Evolutionary conservation across 2,888 invertebrate species (phyloP).

Genomic region (Idaea aversata): DNA sequence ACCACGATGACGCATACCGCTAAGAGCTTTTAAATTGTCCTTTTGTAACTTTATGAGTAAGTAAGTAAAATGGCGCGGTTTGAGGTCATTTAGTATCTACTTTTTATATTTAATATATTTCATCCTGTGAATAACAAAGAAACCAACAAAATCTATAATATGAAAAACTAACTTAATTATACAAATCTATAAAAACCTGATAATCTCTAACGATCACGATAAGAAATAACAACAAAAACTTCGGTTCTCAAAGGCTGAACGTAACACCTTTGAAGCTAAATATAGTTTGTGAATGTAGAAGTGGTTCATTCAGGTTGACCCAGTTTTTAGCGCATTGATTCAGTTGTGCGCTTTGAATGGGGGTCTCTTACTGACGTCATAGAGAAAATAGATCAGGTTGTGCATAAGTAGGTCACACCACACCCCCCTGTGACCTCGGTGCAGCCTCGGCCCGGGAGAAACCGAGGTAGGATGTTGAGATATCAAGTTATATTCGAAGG

Average conservation of each 20-base stretch:
- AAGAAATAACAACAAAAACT: background rate
- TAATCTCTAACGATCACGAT: background rate
- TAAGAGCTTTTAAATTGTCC: constrained; percentile 7
- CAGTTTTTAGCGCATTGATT: constrained; percentile 71
- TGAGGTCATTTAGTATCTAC: too few species aligned
- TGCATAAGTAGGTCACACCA: constrained; percentile 70
- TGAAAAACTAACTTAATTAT: too few species aligned
- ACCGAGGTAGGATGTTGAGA: constrained; percentile 31
- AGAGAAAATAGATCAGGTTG: constrained; percentile 66
- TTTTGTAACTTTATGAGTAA: background rate
- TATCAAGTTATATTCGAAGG: constrained; percentile 37
- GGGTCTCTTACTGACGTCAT: constrained; percentile 64
- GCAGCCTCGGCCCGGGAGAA: constrained; percentile 33
- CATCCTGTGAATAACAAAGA: too few species aligned
- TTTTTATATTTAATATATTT: too few species aligned
- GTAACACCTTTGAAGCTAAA: constrained; percentile 55
- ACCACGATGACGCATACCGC: background rate
- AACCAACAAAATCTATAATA: too few species aligned
- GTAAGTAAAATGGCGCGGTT: too few species aligned
- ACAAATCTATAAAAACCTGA: too few species aligned
- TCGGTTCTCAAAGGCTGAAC: constrained; percentile 5
- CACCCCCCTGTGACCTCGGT: constrained; percentile 37
- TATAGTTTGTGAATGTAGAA: constrained; percentile 68
- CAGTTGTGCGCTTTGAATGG: constrained; percentile 70
- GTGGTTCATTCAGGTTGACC: constrained; percentile 72